phyloP scores from a whole-genome alignment of 2,888 invertebrate genomes.

The Cephonodes hylas region DNA sequence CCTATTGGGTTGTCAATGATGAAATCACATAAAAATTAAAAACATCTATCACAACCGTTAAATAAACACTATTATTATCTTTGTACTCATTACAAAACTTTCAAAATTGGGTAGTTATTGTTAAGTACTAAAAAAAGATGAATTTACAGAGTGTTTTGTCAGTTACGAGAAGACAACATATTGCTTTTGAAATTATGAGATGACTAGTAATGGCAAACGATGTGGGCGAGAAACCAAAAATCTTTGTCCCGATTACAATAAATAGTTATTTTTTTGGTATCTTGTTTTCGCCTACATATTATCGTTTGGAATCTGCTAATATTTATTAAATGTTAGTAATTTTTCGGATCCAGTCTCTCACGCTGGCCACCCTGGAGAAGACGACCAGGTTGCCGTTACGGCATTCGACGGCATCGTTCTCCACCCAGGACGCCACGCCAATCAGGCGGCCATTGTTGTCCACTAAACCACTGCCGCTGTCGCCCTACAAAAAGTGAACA shows the following conservation, averaged over 20 bases:
- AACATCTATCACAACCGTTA: slow-evolving; percentile 4
- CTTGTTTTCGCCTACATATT: neutral
- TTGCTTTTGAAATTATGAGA: slow-evolving; percentile 4
- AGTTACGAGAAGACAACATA: neutral
- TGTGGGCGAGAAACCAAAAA: neutral
- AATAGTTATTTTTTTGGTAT: neutral
- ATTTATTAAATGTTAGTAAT: slow-evolving; percentile 49
- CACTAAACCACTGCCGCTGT: slow-evolving; percentile 76
- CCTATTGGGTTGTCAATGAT: neutral
- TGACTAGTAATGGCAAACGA: slow-evolving; percentile 6
- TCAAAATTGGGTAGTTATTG: neutral
- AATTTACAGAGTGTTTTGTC: neutral
- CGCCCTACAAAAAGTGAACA: slow-evolving; percentile 48
- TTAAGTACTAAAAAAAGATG: neutral
- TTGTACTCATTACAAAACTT: slow-evolving; percentile 6
- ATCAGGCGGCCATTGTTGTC: slow-evolving; percentile 45
- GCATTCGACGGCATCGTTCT: slow-evolving; percentile 63
- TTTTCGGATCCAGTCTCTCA: slow-evolving; percentile 59
- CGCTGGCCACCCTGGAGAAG: slow-evolving; percentile 60
- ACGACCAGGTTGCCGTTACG: slow-evolving; percentile 58
- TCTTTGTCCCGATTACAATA: neutral
- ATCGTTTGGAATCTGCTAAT: neutral
- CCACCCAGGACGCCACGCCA: slow-evolving; percentile 74
- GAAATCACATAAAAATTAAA: neutral
- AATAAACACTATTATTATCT: slow-evolving; percentile 3